Evolutionary conservation across 2,113 vertebrate genomes (phyloP), one percentile per base, ranked within the genome.

Genomic region (Hyperoodon ampullatus): DNA sequence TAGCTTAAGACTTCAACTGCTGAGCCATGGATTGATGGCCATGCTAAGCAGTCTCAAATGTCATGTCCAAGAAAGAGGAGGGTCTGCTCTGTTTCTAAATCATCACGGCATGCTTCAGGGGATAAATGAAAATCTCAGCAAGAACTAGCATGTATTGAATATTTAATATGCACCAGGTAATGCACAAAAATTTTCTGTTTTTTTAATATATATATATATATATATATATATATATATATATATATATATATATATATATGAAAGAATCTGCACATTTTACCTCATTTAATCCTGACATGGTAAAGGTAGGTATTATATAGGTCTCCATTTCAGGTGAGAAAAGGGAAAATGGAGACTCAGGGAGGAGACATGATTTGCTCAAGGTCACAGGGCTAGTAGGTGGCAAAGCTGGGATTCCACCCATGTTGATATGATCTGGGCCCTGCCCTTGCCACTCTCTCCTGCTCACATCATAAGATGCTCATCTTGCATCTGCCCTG

Each of bases 351-450:
- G 23, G 24, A 87, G 81, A 2, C 50, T 88, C 26, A 1, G 55
- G 33, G 16, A 42, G 18, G 33, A 74, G 33, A 39, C 5, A 7
- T 2, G 23, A 53, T 28, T 14, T 16, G 8, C 8, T 42, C 33
- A 53, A 82, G 44, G 68, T 61, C 92, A 75, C 74, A 35, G 71
- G 7, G 50, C 4, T 28, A 2, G 6, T 24, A 3, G 18, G 61
- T 4, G 63, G 35, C 26, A 3, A 2, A 1, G 18, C 77, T 8
- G 53, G 42, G 21, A 23, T 61, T 2, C 33, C 15, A n/a, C 1
- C 30, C 2, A 21, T 0, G 5, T 1, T 0, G 16, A 12, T 14
- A n/a, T n/a, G 39, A 47, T 14, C 61, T 12, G 0, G 66, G 26
- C 35, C 14, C 71, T n/a, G 30, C 58, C 70, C 42, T 61, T 4